Base-by-base conservation (phyloP, 35 echinoderm and acorn worm genomes). In the Apostichopus parvimensis region DNA sequence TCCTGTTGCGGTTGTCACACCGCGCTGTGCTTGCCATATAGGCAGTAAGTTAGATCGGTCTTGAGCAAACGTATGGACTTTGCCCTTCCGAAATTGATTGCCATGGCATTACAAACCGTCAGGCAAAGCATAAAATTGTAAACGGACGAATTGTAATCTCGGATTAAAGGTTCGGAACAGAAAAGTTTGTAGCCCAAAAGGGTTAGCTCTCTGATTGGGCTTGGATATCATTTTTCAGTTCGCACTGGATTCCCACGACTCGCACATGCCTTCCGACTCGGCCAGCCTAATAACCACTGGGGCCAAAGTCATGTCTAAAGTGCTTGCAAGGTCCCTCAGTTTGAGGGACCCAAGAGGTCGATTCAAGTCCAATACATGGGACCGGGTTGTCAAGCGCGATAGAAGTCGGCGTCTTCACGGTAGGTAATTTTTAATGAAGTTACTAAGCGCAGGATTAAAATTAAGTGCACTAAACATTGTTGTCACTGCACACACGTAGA, bases 301-400 rank as follows among this genome's bases (percentile, higher is more conserved):
- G 89, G 89, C 89, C 53, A 91, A 91, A 86, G 77, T 91, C 56
- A 94, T 94, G 93, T 94, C 93, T 76, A 94, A 94, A 68, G 89
- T 94, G 55, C 81, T 94, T 9, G 88, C 93, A 28, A 75, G 93
- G 79, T 94, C 93, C 87, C 93, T 94, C 87, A 94, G 93, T 61
- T 81, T 90, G 82, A 90, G 88, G 87, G 93, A 94, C 93, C 93
- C 93, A 52, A 94, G 77, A 90, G 93, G 65, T 21, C 88, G 93
- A 62, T 90, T 94, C 18, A 94, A 94, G 80, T 91, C 93, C 78
- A 94, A 94, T 79, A 94, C 93, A 22, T 94, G 93, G 93, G 93
- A 94, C 80, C 77, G 93, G 34, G 80, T 94, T 55, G 89, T 94
- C 54, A 81, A 94, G 45, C 76, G 93, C 13, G 87, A 94, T 78